Conservation (phyloP, 2,888 invertebrate genomes). For the Stratiomys singularior region DNA sequence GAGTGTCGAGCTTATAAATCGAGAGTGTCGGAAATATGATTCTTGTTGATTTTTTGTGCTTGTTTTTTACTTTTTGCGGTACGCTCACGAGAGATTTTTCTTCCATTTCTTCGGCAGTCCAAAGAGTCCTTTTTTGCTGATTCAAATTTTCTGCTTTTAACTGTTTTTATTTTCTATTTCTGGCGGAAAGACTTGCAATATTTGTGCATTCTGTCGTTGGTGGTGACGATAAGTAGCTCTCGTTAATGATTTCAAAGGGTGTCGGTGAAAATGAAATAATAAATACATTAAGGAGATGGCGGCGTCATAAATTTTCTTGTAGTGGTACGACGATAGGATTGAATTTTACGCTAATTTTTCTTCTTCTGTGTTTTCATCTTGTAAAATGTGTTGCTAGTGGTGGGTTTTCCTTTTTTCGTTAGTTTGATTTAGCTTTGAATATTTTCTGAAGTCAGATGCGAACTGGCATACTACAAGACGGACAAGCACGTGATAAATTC, state of each 20-base stretch:
- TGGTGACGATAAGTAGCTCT: conserved; percentile 44
- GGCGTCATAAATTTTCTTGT: neutral
- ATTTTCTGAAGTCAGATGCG: too few relatives aligned
- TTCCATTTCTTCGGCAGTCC: neutral
- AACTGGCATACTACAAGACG: too few relatives aligned
- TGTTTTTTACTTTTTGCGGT: neutral
- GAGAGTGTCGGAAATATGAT: conserved; percentile 24
- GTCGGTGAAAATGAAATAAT: conserved; percentile 22
- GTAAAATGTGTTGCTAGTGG: neutral
- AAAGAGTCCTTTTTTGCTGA: neutral
- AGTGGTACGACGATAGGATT: neutral
- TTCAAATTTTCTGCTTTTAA: neutral
- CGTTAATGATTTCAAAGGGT: conserved; percentile 24
- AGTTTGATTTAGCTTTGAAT: too few relatives aligned
- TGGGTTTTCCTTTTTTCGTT: neutral
- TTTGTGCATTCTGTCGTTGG: conserved; percentile 7
- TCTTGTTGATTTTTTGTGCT: conserved; percentile 8
- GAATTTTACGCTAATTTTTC: neutral
- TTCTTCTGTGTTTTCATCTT: neutral
- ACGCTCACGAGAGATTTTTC: neutral
- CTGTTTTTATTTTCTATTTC: conserved; percentile 4
- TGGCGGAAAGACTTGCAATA: neutral
- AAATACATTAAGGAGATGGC: neutral
- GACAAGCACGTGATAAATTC: too few relatives aligned
- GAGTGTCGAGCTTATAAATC: neutral